A percentile compares a stretch with the other conserved stretches of the same genome.
Evolutionary conservation across 2,113 vertebrate genomes (phyloP).

Genomic region (Ivindomyrus marchei): DNA sequence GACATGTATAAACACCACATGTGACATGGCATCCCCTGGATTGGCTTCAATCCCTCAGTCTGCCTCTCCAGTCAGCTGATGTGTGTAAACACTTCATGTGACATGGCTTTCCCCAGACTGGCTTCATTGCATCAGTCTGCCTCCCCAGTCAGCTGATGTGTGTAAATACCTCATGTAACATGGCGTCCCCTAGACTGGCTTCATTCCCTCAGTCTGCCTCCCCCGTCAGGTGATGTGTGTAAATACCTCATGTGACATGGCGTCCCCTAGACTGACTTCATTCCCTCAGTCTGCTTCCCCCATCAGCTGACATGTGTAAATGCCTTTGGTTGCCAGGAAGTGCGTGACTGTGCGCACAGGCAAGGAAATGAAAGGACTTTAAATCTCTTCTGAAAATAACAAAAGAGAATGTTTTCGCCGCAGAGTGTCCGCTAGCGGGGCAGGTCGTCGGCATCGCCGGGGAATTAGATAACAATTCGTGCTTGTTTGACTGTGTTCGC

Average conservation of each 20-base stretch:
- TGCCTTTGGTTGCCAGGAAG: slow-evolving; percentile 52
- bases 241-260: not conserved
- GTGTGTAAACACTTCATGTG: not conserved
- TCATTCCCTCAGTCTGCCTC: not conserved
- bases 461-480: not conserved
- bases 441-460: not conserved
- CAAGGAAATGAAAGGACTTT: slow-evolving; percentile 41
- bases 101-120: not conserved
- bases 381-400: not conserved
- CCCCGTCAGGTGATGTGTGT: not conserved
- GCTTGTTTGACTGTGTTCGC: not conserved
- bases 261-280: slow-evolving; percentile 20
- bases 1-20: slow-evolving; percentile 40
- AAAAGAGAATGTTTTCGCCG: slow-evolving; percentile 9
- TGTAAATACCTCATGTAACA: not conserved
- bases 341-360: slow-evolving; percentile 30
- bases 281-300: slow-evolving; percentile 32
- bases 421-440: slow-evolving; percentile 36
- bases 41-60: not conserved
- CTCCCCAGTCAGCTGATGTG: not conserved
- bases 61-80: not conserved
- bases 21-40: not conserved
- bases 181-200: not conserved
- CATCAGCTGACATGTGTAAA: slow-evolving; percentile 54
- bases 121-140: not conserved